A percentile compares a stretch with the other conserved stretches of the same genome.
Conservation (phyloP, 2,797 vertebrate species). For the Protonibea diacanthus region DNA sequence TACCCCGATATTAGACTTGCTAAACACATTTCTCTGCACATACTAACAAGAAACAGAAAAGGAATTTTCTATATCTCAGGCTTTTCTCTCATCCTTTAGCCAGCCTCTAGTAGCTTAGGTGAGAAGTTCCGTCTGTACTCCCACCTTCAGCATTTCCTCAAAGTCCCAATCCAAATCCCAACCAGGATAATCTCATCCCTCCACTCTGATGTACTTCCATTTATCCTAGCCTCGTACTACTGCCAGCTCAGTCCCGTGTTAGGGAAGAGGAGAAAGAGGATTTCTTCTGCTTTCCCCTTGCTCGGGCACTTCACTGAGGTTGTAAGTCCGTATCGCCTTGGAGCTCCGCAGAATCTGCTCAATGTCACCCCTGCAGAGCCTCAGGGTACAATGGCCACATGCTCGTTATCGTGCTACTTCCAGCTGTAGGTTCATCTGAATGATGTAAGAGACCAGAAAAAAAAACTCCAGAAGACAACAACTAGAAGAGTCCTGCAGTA, state of each 20-base stretch:
- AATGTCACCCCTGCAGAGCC: slow-evolving; percentile 66
- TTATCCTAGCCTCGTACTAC: slow-evolving; percentile 79
- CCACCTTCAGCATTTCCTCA: slow-evolving; percentile 81
- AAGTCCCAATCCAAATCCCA: slow-evolving; percentile 80
- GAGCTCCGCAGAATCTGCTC: slow-evolving; percentile 62
- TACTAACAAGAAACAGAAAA: neutral
- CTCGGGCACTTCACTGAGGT: slow-evolving; percentile 75
- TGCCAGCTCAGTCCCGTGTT: slow-evolving; percentile 81
- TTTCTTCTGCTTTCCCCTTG: slow-evolving; percentile 76
- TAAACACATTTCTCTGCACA: slow-evolving; percentile 7
- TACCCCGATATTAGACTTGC: neutral
- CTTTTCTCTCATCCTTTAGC: slow-evolving; percentile 57
- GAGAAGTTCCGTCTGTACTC: slow-evolving; percentile 72
- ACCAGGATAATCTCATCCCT: slow-evolving; percentile 82
- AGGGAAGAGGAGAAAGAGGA: slow-evolving; percentile 77
- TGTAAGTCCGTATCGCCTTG: slow-evolving; percentile 72
- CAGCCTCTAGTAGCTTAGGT: slow-evolving; percentile 70
- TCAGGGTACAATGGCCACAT: slow-evolving; percentile 62
- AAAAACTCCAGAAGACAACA: slow-evolving; percentile 20
- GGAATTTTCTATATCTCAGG: slow-evolving; percentile 40
- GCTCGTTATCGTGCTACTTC: slow-evolving; percentile 62
- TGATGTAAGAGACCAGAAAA: slow-evolving; percentile 38
- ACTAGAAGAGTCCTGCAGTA: slow-evolving; percentile 20
- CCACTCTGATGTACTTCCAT: slow-evolving; percentile 84
- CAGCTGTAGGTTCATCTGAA: slow-evolving; percentile 57